Evolutionary conservation across 2,797 vertebrate genomes (phyloP).

Genomic region (Rhinichthys osculus): DNA sequence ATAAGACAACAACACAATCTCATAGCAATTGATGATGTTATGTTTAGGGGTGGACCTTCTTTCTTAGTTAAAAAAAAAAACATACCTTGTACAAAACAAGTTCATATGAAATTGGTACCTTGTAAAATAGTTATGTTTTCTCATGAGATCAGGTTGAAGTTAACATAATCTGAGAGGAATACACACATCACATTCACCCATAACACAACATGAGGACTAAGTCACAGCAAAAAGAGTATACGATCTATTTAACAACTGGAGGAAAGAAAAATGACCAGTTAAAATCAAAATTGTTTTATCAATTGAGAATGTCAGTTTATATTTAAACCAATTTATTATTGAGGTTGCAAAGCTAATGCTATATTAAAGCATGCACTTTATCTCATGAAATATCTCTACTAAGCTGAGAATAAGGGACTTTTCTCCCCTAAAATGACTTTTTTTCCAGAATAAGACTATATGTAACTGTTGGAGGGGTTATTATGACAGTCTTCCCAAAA

Average conservation of each 20-base stretch:
- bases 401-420: not conserved
- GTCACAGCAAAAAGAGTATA: not conserved
- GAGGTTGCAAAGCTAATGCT: conserved; percentile 1
- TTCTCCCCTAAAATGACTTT: not conserved
- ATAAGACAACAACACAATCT: not conserved
- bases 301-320: not conserved
- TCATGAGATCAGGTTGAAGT: not conserved
- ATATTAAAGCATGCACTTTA: conserved; percentile 21
- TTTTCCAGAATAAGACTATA: not conserved
- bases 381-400: not conserved
- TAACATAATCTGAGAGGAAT: not conserved
- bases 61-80: not conserved
- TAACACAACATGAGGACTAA: not conserved
- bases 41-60: not conserved
- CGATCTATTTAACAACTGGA: not conserved
- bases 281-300: no score
- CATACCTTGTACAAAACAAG: no score
- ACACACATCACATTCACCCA: not conserved
- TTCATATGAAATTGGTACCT: not conserved
- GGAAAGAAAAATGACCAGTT: not conserved
- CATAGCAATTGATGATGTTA: not conserved
- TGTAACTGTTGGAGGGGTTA: not conserved
- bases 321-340: not conserved
- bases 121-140: not conserved
- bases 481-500: not conserved